Evolutionary conservation across 2,113 vertebrate genomes (phyloP).

Genomic region (Fregetta grallaria): DNA sequence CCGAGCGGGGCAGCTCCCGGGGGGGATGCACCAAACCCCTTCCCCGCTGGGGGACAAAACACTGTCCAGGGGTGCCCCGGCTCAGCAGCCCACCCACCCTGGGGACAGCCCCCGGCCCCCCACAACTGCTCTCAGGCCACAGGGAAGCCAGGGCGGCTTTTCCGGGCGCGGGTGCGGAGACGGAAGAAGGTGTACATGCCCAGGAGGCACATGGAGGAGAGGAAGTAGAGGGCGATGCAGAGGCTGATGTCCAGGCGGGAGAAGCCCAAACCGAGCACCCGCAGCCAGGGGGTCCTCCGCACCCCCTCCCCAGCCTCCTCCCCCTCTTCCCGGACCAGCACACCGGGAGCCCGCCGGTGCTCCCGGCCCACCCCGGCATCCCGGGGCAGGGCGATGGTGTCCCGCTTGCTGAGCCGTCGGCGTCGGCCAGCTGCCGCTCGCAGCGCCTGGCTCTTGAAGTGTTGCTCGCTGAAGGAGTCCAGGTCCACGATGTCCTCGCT

Average conservation of each 20-base stretch:
- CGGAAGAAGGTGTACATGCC: conserved; percentile 88
- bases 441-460: conserved; percentile 79
- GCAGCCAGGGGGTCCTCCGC: conserved; percentile 76
- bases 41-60: background rate
- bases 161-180: conserved; percentile 71
- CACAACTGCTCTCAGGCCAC: background rate
- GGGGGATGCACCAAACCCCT: background rate
- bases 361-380: background rate
- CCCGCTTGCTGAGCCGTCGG: conserved; percentile 50
- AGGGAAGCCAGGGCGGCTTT: conserved; percentile 58
- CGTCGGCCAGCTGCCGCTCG: background rate
- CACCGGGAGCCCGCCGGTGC: background rate
- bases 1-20: background rate
- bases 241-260: conserved; percentile 89
- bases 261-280: conserved; percentile 81
- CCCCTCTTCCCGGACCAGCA: background rate
- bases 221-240: conserved; percentile 84
- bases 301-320: background rate
- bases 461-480: conserved; percentile 81
- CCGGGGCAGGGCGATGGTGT: background rate
- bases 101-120: background rate
- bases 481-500: conserved; percentile 85
- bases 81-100: background rate
- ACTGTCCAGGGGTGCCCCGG: too few relatives aligned
- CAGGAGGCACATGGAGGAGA: conserved; percentile 86